Evolutionary conservation across 2,888 invertebrate species (phyloP).

Genomic region (Nipponacmea schrenckii): DNA sequence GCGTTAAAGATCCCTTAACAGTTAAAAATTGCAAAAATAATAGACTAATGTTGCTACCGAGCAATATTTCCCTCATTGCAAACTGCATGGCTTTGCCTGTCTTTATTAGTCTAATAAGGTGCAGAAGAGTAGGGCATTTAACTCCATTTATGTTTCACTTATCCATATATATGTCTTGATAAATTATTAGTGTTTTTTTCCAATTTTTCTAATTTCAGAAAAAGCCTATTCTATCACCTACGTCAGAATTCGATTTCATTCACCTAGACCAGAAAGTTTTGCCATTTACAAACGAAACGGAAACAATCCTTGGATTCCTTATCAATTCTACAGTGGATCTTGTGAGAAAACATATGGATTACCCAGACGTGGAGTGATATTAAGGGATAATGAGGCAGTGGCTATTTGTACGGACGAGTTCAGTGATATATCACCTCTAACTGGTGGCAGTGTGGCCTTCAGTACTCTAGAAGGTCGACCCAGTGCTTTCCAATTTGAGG

Average conservation of each 20-base stretch:
- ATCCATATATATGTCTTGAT: not conserved
- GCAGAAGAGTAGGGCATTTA: not conserved
- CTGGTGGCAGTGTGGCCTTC: slow-evolving; percentile 94
- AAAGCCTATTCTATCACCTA: slow-evolving; percentile 98
- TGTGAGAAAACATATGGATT: slow-evolving; percentile 91
- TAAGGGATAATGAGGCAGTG: slow-evolving; percentile 85
- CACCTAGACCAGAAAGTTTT: slow-evolving; percentile 96
- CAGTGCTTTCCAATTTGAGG: slow-evolving; percentile 90
- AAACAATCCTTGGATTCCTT: slow-evolving; percentile 76
- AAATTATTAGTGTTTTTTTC: not conserved
- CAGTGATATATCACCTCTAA: slow-evolving; percentile 95
- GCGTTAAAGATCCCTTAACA: too few species aligned
- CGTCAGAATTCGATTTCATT: slow-evolving; percentile 91
- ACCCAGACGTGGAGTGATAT: slow-evolving; percentile 72
- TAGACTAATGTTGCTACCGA: too few species aligned
- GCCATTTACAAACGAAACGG: slow-evolving; percentile 86
- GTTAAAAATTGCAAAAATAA: too few species aligned
- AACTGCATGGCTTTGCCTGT: too few species aligned
- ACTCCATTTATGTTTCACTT: slow-evolving; percentile 9
- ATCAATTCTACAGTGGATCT: slow-evolving; percentile 79
- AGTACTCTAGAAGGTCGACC: slow-evolving; percentile 94
- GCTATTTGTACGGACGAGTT: slow-evolving; percentile 98
- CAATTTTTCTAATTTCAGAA: slow-evolving; percentile 73
- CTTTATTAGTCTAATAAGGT: too few species aligned
- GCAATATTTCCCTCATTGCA: too few species aligned